phyloP scores from a whole-genome alignment of 2,797 vertebrate genomes.

The Sternotherus odoratus region DNA sequence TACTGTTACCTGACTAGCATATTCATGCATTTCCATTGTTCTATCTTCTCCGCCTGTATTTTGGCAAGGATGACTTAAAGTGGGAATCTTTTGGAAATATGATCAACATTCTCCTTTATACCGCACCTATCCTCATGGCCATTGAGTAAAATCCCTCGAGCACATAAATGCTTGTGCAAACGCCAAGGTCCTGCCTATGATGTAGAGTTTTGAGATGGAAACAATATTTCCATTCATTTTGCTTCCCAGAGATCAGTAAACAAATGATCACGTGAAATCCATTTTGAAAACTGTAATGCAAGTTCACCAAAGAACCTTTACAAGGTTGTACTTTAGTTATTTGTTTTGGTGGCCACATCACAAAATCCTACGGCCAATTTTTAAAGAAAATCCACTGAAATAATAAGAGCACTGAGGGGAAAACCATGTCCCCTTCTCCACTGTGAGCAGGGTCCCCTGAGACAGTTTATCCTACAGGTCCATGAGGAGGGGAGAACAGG shows the following conservation, averaged over 20 bases:
- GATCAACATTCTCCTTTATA: background rate
- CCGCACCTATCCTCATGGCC: background rate
- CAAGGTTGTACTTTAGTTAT: background rate
- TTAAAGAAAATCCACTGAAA: slow-evolving; percentile 6
- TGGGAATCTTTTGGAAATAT: background rate
- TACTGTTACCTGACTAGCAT: background rate
- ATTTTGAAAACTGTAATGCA: background rate
- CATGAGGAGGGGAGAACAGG: background rate
- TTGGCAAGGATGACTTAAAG: background rate
- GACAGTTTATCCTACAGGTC: background rate
- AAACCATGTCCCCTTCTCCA: background rate
- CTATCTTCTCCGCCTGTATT: background rate
- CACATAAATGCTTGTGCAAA: background rate
- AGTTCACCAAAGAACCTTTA: background rate
- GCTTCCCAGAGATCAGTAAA: background rate
- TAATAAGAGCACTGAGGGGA: background rate
- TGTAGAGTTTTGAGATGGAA: background rate
- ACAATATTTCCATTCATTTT: background rate
- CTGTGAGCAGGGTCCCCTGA: background rate
- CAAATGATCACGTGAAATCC: background rate
- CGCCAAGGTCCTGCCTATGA: background rate
- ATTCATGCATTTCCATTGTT: background rate
- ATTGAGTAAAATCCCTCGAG: background rate
- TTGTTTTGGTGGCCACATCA: background rate
- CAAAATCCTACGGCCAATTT: background rate